Evolutionary conservation across 2,113 vertebrate species (phyloP), one percentile per base, ranked within the genome.

Genomic region (Callipepla californica): DNA sequence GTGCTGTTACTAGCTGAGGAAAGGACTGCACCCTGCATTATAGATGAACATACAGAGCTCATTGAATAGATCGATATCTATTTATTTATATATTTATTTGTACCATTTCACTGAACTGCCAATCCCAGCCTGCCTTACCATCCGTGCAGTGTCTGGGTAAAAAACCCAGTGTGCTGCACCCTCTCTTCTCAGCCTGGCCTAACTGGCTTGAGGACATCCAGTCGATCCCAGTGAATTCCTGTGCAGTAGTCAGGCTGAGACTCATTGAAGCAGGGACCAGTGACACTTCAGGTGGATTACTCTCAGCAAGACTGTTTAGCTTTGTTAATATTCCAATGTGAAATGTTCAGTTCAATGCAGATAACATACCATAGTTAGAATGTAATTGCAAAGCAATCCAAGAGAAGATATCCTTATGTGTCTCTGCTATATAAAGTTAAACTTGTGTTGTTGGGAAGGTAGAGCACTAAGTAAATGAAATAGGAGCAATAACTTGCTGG

Each of bases 401-500:
- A 25, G 55, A 79, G 45, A 69, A 73, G 44, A 16, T n/a, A 72
- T 63, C 42, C 38, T 85, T 87, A 48, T 42, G 13, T 90, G 34
- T 51, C 57, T 79, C 73, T 53, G 76, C 62, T 67, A 34, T 55
- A 85, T 73, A 74, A 96, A 69, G 83, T 86, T 91, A 34, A 78
- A 87, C 83, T 88, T 61, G 89, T 22, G 86, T 83, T 48, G 62
- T 78, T 80, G 80, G 65, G 68, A 93, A 96, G 80, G 81, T 45
- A 40, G 66, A 93, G 73, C 62, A 72, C 85, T 95, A 95, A 91
- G 87, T 94, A 91, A 95, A 95, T 95, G 87, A 92, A 91, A 92
- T 72, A 59, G 88, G 90, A 93, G 86, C 91, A 81, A 94, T 94
- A 94, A 89, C 65, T 75, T 95, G 75, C 82, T 19, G 19, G 67